A percentile compares a stretch with the other conserved stretches of the same genome.
phyloP scores from a whole-genome alignment of 2,888 invertebrate species.

The Cerastis leucographa region DNA sequence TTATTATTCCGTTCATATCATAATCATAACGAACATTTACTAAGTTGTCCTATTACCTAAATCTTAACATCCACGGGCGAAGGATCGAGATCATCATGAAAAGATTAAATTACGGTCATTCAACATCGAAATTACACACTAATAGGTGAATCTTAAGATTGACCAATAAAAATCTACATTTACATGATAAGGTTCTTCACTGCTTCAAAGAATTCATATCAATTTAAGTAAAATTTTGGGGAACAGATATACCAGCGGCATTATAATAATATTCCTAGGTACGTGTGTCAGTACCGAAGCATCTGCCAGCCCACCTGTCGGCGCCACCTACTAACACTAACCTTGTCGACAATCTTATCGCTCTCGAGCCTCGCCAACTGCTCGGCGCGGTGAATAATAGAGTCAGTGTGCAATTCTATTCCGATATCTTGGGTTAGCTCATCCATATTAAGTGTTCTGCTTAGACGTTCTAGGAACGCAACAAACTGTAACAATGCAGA shows the following conservation, averaged over 20 bases:
- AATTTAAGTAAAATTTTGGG: background rate
- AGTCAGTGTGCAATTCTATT: conserved; percentile 95
- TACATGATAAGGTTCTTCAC: background rate
- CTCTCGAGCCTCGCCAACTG: conserved; percentile 95
- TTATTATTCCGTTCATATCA: background rate
- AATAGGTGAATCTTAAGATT: background rate
- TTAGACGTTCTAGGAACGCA: conserved; percentile 95
- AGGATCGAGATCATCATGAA: background rate
- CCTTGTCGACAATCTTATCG: conserved; percentile 96
- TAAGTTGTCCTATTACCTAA: background rate
- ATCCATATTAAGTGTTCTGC: conserved; percentile 96
- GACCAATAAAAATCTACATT: background rate
- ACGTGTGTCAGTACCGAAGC: background rate
- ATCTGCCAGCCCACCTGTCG: conserved; percentile 35
- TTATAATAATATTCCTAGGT: background rate
- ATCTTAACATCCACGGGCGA: background rate
- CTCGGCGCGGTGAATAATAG: conserved; percentile 95
- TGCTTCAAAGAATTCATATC: background rate
- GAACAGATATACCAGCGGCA: background rate
- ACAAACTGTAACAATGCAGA: conserved; percentile 91
- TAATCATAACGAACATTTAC: background rate
- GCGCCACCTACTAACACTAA: conserved; percentile 88
- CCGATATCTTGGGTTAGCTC: conserved; percentile 95
- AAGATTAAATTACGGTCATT: background rate
- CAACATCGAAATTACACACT: background rate